Base-by-base conservation (phyloP, 2,113 vertebrate genomes). In the Xiphias gladius region DNA sequence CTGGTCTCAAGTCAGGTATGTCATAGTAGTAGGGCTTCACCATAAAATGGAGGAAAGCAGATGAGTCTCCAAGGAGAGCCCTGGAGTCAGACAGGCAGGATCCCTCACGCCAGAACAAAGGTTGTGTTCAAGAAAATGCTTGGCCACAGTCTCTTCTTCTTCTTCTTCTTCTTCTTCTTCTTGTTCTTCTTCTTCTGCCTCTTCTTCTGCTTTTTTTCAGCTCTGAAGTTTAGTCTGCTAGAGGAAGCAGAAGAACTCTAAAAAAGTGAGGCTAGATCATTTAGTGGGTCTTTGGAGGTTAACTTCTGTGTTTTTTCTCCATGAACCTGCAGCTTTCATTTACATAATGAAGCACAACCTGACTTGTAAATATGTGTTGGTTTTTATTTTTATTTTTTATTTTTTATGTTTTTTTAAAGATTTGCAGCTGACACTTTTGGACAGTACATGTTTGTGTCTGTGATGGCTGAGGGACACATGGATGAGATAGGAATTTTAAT, bases 1-100 rank as follows among this genome's bases (percentile, higher is more conserved):
- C 95, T 95, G 96, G 95, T 96, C 95, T 96, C 94, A 95, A 97
- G 96, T 96, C 97, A 98, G 97, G 97, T 98, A 96, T 96, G 96
- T 94, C 91, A 94, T 93, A 95, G 94, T 96, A 95, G 66, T 50
- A 75, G 86, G 95, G 96, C 96, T 99, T 96, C 96, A 97, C 95
- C 96, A 97, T 97, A 99, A 99, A 99, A 99, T 99, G 98, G 98
- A 98, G 97, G 97, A 97, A 96, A 95, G 96, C 95, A 94, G 93
- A 95, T 94, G 94, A 94, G 94, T 94, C 94, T 95, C 94, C 85
- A 84, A 94, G 94, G 93, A 94, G 93, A 95, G 93, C 91, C 86
- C 87, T 86, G 90, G 91, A 94, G 93, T 90, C 88, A 94, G 89
- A 89, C 91, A 91, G 89, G 58, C 93, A 94, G 93, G 88, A 91